Conservation (phyloP, 2,888 invertebrate genomes). For the Platycheirus albimanus region DNA sequence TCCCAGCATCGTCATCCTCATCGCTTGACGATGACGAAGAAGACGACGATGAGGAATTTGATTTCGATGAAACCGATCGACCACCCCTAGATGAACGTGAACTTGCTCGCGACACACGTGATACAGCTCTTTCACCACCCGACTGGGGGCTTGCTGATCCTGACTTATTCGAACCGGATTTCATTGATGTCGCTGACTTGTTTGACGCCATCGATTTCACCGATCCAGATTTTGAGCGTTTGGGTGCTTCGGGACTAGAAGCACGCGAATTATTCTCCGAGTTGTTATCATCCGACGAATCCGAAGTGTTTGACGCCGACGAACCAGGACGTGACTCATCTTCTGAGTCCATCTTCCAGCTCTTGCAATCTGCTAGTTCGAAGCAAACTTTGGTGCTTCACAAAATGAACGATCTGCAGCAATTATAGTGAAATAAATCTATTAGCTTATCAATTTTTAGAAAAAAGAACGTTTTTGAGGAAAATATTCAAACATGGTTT, state of each 20-base stretch:
- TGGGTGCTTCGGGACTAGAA: conserved; percentile 74
- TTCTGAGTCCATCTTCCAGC: conserved; percentile 76
- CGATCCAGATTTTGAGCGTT: conserved; percentile 75
- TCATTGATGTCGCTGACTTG: conserved; percentile 21
- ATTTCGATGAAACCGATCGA: conserved; percentile 76
- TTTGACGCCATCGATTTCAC: conserved; percentile 16
- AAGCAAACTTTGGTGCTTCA: conserved; percentile 57
- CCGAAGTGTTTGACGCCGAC: conserved; percentile 82
- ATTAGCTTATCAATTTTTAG: conserved; percentile 27
- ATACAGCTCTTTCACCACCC: conserved; percentile 76
- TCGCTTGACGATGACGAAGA: conserved; percentile 75
- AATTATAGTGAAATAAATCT: conserved; percentile 42
- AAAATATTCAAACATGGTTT: not conserved
- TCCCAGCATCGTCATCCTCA: conserved; percentile 60
- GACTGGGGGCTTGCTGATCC: conserved; percentile 56
- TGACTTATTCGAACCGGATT: conserved; percentile 16
- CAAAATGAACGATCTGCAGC: conserved; percentile 58
- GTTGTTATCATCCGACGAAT: conserved; percentile 82
- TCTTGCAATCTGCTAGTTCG: conserved; percentile 28
- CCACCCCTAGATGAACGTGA: conserved; percentile 77
- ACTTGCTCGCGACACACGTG: conserved; percentile 78
- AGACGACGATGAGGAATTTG: conserved; percentile 79
- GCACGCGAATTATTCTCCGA: conserved; percentile 81
- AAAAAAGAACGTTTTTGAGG: not conserved
- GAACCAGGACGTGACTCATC: conserved; percentile 81